Conservation (phyloP, 2,113 vertebrate species). For the Sitta europaea region DNA sequence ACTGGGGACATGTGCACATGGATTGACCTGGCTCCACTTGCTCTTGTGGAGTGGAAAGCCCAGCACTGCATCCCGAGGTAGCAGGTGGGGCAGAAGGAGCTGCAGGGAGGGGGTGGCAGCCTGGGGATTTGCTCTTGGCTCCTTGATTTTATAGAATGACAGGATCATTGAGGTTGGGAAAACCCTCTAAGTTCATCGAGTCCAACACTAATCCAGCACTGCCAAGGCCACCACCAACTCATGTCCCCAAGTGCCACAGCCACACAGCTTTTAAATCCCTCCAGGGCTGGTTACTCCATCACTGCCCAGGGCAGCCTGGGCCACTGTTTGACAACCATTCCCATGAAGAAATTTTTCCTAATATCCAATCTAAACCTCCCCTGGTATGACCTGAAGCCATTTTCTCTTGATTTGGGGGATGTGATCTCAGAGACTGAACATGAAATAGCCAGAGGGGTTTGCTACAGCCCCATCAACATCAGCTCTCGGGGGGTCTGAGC, state of each 20-base stretch:
- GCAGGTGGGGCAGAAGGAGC: neutral
- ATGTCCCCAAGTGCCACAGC: neutral
- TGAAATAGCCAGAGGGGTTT: neutral
- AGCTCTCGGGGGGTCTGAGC: rapidly evolving
- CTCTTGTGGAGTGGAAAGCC: neutral
- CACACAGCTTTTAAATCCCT: neutral
- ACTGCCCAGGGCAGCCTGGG: neutral
- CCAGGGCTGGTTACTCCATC: neutral
- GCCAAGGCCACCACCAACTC: neutral
- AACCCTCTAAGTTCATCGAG: neutral
- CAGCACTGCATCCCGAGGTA: neutral
- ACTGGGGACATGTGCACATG: rapidly evolving
- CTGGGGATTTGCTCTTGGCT: neutral
- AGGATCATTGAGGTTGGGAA: neutral
- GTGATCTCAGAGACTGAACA: neutral
- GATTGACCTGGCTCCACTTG: neutral
- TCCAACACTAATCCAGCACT: neutral
- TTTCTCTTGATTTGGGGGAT: neutral
- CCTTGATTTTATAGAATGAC: neutral
- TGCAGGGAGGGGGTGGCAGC: neutral
- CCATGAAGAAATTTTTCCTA: neutral
- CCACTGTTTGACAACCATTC: neutral
- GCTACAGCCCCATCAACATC: rapidly evolving
- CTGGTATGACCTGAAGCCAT: neutral
- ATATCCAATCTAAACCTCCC: neutral